phyloP scores from a whole-genome alignment of 2,888 invertebrate species.

The Polia nebulosa region DNA sequence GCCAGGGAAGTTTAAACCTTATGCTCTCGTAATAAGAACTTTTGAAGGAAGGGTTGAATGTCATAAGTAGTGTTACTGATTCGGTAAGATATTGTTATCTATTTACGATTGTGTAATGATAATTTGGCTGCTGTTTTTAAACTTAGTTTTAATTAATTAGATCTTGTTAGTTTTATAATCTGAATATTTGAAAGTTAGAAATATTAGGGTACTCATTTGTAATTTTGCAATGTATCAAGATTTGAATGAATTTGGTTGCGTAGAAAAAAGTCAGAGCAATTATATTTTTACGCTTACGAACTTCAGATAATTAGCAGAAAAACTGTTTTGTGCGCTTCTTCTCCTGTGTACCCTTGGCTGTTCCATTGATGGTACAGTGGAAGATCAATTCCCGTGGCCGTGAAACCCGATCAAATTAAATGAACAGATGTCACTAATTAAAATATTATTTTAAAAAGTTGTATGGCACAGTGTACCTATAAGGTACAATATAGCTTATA shows the following conservation, averaged over 20 bases:
- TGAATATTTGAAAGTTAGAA: background rate
- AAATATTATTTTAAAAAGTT: too few relatives aligned
- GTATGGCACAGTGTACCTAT: too few relatives aligned
- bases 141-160: constrained; percentile 13
- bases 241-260: constrained; percentile 6
- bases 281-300: constrained; percentile 39
- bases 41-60: background rate
- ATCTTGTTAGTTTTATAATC: background rate
- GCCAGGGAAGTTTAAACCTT: background rate
- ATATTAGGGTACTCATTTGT: constrained; percentile 4
- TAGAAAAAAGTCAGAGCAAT: constrained; percentile 26
- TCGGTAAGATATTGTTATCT: constrained; percentile 40
- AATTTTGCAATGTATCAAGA: background rate
- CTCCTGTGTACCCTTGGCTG: too few relatives aligned
- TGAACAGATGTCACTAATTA: too few relatives aligned
- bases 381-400: too few relatives aligned
- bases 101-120: constrained; percentile 23
- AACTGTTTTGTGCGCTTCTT: too few relatives aligned
- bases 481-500: too few relatives aligned
- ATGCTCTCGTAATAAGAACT: background rate
- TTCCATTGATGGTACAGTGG: too few relatives aligned
- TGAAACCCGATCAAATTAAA: too few relatives aligned
- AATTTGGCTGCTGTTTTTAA: background rate
- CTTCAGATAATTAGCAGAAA: constrained; percentile 3
- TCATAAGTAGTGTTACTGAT: constrained; percentile 12